These are phyloP conservation scores for Corynorhinus townsendii DNA, from an alignment of 2,113 vertebrate genomes.

Conservation along the genomic window DNA sequence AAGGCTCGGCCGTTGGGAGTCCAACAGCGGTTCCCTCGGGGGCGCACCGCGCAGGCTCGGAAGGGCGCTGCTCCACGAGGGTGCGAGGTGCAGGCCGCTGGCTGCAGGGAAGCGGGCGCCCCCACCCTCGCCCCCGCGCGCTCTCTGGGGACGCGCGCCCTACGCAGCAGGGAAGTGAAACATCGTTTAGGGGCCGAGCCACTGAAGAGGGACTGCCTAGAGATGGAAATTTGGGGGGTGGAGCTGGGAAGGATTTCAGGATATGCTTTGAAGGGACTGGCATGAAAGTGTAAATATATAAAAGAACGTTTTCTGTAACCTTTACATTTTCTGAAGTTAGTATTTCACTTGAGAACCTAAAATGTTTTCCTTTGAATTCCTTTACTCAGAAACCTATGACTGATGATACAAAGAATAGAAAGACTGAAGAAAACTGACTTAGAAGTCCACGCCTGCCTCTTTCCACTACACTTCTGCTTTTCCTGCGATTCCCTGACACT, in stretches of 20 bases:
- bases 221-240: background rate
- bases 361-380: background rate
- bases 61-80: background rate
- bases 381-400: background rate
- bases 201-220: background rate
- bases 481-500: background rate
- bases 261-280: background rate
- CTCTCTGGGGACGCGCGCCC: too few species aligned
- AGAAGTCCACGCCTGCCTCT: background rate
- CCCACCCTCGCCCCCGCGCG: accelerated
- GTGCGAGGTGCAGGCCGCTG: accelerated
- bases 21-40: background rate
- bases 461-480: background rate
- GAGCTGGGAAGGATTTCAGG: background rate
- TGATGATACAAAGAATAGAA: background rate
- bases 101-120: too few species aligned
- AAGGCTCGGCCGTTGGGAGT: constrained; percentile 37
- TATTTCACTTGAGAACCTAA: background rate
- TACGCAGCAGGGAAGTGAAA: accelerated
- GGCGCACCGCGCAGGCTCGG: background rate
- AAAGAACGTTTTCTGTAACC: background rate
- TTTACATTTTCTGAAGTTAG: background rate
- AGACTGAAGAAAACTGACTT: background rate
- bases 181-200: background rate
- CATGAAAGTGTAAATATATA: background rate